Percentiles rank a stretch among this genome's conserved stretches.
Conservation (phyloP, 2,113 vertebrate species). For the Menidia beryllina region DNA sequence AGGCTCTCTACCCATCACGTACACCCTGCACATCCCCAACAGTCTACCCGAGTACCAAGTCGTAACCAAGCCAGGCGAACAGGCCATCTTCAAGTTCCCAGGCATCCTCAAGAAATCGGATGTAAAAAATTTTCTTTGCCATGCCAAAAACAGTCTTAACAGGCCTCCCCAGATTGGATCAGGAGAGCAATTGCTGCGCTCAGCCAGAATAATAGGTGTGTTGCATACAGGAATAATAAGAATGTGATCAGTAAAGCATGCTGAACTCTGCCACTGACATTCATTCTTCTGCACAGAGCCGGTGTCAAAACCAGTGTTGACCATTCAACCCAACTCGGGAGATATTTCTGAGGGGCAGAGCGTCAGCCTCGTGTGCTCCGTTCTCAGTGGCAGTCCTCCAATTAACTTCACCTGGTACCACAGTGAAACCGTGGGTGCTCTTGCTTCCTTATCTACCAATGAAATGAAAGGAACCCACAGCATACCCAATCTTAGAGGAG, state of each 20-base stretch:
- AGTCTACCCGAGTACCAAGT: accelerated
- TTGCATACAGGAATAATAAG: background rate
- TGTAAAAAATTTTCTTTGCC: constrained; percentile 54
- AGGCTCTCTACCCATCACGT: constrained; percentile 73
- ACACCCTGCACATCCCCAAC: constrained; percentile 41
- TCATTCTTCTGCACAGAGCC: constrained; percentile 57
- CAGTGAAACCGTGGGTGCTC: accelerated
- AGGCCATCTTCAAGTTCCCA: constrained; percentile 65
- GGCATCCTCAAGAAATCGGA: constrained; percentile 48
- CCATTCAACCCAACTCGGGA: background rate
- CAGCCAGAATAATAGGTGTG: constrained; percentile 70
- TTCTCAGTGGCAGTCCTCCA: constrained; percentile 68
- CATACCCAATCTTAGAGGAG: constrained; percentile 34
- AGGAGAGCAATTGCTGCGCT: constrained; percentile 14
- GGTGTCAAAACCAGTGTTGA: constrained; percentile 63
- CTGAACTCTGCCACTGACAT: constrained; percentile 3
- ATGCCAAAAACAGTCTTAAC: constrained; percentile 35
- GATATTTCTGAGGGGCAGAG: constrained; percentile 66
- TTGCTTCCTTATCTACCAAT: background rate
- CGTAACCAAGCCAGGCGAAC: constrained; percentile 15
- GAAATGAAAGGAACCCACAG: constrained; percentile 1
- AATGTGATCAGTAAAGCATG: background rate
- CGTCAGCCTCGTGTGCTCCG: constrained; percentile 63
- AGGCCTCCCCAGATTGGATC: accelerated
- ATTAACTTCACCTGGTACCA: constrained; percentile 76